phyloP scores from a whole-genome alignment of 2,113 vertebrate genomes.

The Fulmarus glacialis region DNA sequence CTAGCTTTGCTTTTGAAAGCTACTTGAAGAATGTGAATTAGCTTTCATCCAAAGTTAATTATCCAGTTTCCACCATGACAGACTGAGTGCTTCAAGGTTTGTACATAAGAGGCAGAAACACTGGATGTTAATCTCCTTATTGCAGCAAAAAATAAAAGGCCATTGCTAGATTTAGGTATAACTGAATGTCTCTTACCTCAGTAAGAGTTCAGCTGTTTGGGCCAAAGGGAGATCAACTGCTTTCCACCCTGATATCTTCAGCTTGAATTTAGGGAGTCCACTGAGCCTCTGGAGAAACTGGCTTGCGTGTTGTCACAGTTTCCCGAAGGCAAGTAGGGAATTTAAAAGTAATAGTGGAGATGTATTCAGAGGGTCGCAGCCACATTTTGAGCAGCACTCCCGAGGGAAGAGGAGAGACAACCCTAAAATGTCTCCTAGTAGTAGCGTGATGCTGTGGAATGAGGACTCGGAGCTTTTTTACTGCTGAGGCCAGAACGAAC shows the following conservation, averaged over 20 bases:
- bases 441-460: neutral
- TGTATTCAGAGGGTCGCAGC: neutral
- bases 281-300: neutral
- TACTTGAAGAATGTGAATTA: neutral
- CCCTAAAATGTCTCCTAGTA: neutral
- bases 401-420: neutral
- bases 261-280: neutral
- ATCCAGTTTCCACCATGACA: neutral
- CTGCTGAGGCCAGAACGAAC: neutral
- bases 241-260: fast-evolving
- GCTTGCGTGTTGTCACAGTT: neutral
- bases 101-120: neutral
- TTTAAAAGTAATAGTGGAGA: neutral
- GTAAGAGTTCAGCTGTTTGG: neutral
- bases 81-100: neutral
- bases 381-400: neutral
- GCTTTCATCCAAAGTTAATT: neutral
- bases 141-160: neutral
- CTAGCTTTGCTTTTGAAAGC: neutral
- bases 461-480: neutral
- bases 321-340: neutral
- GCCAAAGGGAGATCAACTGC: neutral
- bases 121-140: neutral
- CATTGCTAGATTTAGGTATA: neutral
- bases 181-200: neutral